Base-by-base conservation (phyloP, 2,113 vertebrate genomes). In the Sander lucioperca region DNA sequence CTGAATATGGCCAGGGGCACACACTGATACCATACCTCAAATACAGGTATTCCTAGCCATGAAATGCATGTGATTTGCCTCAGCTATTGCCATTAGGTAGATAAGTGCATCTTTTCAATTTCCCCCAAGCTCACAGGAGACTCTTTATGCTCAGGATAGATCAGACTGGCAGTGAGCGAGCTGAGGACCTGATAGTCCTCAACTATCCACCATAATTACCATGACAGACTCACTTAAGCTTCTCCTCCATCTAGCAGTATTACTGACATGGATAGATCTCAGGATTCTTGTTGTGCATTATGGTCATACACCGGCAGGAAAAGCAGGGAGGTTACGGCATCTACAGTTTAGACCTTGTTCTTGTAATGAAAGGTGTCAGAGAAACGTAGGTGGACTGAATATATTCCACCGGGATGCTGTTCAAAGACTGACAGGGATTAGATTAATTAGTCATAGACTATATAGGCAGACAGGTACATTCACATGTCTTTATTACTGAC, bases 201-300 rank as follows among this genome's bases (percentile, higher is more conserved):
- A 90, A 84, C 90, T 86, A 84, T 84, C 87, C 79, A 50, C 90
- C 87, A 86, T 94, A 93, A 93, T 93, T 92, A 88, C 91, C 89
- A 80, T 92, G 93, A 94, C 92, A 93, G 89, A 87, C 87, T 91
- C 92, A 90, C 90, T 94, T 93, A 93, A 87, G 90, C 88, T 88
- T 86, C 89, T 88, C 88, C 73, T 92, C 88, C 86, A 88, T 90
- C 92, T 80, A 77, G 74, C 82, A 74, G 86, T 61, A 77, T 88
- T 88, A 92, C 80, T 39, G 84, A 91, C 90, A 79, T 77, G 85
- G 79, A 82, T 63, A 59, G 75, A 89, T 88, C 88, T 86, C 83
- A 57, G 86, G 80, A 88, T 87, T 83, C 88, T 89, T 86, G 83
- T 87, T 85, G 76, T 82, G 82, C 78, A 75, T 89, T 83, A 86